Evolutionary conservation across 2,797 vertebrate genomes (phyloP), one percentile per base, ranked within the genome.

Genomic region (Sarcophilus harrisii): DNA sequence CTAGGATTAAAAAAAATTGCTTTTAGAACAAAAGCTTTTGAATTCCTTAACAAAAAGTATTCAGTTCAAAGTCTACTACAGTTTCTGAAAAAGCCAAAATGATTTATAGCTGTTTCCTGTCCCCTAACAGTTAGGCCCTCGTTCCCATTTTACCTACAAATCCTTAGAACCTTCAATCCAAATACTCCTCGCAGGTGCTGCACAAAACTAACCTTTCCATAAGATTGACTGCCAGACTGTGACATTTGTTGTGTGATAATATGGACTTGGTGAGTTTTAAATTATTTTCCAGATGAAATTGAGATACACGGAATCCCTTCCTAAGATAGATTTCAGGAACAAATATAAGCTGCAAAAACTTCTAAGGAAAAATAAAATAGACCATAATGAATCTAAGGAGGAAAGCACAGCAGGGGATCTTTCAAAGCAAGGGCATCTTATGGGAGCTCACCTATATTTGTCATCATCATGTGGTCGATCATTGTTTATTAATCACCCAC

Each of bases 171-270:
- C 93, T 59, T 73, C 90, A 87, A 95, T 96, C 96, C 96, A 97
- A 94, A 97, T 96, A 97, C 96, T 97, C 98, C n/a, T 92, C 92
- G 95, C 97, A 98, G 97, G 97, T 97, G 97, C 93, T 90, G 11
- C 62, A 73, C 93, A 96, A 52, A 96, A 59, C 95, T 97, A 98
- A 98, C 97, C 97, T 98, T 98, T 98, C 96, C 60, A 57, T 87
- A 92, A 97, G 97, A 98, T 98, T 98, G 97, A 96, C 97, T 96
- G 95, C 97, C 98, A 98, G 97, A 97, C 96, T 96, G 95, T 98
- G 97, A 96, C 97, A 98, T 98, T 98, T 97, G 98, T 97, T 97
- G 96, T 97, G 96, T 93, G 95, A 96, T 97, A 93, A 96, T 57
- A 90, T 93, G 91, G 95, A 66, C 94, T 96, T 94, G 95, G 94